Evolutionary conservation across 1,140 invertebrate species (phyloP), one percentile per base, ranked within the genome.

Genomic region (Pristionchus pacificus): DNA sequence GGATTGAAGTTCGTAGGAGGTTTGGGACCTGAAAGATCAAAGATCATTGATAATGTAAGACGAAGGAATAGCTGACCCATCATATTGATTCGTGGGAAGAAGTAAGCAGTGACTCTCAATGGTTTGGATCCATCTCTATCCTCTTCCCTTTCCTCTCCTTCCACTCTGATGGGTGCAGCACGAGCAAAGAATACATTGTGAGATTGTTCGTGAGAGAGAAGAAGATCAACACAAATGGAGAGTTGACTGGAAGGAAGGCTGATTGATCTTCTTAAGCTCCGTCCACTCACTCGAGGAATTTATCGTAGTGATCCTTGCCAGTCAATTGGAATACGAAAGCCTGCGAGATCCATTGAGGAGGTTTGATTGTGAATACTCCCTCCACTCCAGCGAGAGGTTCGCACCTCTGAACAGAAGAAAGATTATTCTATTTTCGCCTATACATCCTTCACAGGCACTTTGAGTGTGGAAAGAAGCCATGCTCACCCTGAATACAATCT

Each of bases 121-220:
- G 79, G 78, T 29, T 58, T 30, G 60, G 60, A 38, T 27, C 80
- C 74, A n/a, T 33, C 27, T 15, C 67, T 49, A 63, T 76, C 71
- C 62, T 79, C 74, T 32, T 66, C 63, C 58, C 64, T 55, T n/a
- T 68, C 25, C 3, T 32, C 38, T 0, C 75, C 74, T 15, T 78
- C 69, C 10, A 69, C 77, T 29, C 77, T 59, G 27, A 82, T 74
- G 60, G 76, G 76, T 28, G 76, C 79, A 14, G 80, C 79, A 49
- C 80, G 33, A 2, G 77, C 71, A 28, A 84, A 76, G 60, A 82
- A 82, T 19, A 82, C 29, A 71, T 82, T 82, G 68, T 82, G 81
- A 33, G 80, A 79, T 25, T 84, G 69, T 27, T 77, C 78, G 29
- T 78, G 27, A n/a, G 60, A 38, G 30, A 77, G 80, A 33, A 82